Evolutionary conservation across 2,797 vertebrate species (phyloP), one percentile per base, ranked within the genome.

Genomic region (Xenentodon cancila): DNA sequence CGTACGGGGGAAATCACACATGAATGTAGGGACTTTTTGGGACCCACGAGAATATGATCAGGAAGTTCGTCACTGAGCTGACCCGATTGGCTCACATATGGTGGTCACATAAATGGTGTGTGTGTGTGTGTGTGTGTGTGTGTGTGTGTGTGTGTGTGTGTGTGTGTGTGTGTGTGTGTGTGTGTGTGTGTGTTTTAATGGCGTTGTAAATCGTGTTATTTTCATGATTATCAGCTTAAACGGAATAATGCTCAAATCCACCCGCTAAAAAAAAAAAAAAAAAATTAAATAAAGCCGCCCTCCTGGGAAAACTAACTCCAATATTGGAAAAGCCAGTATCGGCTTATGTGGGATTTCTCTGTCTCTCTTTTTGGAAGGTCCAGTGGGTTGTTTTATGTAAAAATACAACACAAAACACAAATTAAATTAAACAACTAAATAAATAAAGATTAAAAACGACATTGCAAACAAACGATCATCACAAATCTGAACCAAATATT

Each of bases 51-150:
- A 81, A 81, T 78, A 77, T 75, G 74, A 84, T 77, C 88, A 91
- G 92, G 92, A 93, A 92, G 89, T 84, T 88, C 88, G 90, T 91
- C 90, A 90, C 84, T n/a, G 59, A 40, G 47, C 47, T 25, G 62
- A 71, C 73, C 58, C 1, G 77, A 88, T 72, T 82, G 86, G 83
- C 59, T 73, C 21, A 64, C 68, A 68, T 74, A 68, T 27, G 32
- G 9, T 78, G 64, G 52, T 55, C 49, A 61, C 5, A 45, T 17
- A 18, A 7, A 50, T 51, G n/a, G n/a, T n/a, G n/a, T 62, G 17
- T 37, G 34, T 16, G 48, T 8, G 34, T 7, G 45, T 30, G 44
- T 13, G n/a, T n/a, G n/a, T n/a, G n/a, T n/a, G n/a, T n/a, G n/a
- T n/a, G n/a, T n/a, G n/a, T n/a, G n/a, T n/a, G n/a, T n/a, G n/a